These are phyloP conservation scores for Cariama cristata DNA, from an alignment of 2,113 vertebrate species.

Conservation along the genomic window DNA sequence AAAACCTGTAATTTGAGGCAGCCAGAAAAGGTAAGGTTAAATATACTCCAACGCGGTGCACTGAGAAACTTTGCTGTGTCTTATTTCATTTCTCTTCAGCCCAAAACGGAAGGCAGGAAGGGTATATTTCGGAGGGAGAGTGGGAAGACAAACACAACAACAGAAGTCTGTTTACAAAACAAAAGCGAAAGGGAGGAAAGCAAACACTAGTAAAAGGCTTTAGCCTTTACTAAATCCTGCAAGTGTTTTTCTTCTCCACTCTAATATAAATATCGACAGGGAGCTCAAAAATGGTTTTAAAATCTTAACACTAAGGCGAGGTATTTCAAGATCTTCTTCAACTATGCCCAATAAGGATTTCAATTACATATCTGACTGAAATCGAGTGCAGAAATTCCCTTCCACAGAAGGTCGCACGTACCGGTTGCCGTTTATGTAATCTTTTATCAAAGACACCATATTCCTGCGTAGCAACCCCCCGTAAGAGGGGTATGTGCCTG, in stretches of 20 bases:
- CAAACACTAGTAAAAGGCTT: neutral
- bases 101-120: neutral
- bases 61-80: neutral
- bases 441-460: neutral
- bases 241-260: too few relatives aligned
- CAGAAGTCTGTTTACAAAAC: neutral
- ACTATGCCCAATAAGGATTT: fast-evolving
- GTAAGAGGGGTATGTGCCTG: neutral
- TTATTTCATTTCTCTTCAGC: neutral
- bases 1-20: neutral
- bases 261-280: fast-evolving
- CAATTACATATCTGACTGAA: fast-evolving
- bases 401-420: neutral
- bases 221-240: neutral
- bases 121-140: neutral
- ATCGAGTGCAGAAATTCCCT: neutral
- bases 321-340: neutral
- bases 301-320: fast-evolving
- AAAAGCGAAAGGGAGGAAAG: neutral
- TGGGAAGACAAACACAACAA: neutral
- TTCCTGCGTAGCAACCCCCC: neutral
- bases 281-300: neutral
- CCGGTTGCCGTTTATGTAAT: slow-evolving; percentile 15
- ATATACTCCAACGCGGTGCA: neutral
- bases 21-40: neutral